phyloP scores from a whole-genome alignment of 92 coral and sea anemone species.

The Epizoanthus fatuus region DNA sequence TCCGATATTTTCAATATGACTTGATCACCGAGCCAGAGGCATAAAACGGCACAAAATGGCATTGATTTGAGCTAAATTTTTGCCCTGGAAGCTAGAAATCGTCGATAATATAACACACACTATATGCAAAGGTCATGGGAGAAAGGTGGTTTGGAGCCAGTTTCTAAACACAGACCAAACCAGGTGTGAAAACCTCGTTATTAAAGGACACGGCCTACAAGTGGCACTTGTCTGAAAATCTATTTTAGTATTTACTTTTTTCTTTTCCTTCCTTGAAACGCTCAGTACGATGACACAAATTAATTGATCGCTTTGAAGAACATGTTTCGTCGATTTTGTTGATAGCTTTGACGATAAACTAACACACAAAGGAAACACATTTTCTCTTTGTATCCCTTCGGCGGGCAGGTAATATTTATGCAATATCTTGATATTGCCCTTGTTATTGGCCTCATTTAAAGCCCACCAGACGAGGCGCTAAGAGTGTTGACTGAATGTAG shows the following conservation, averaged over 20 bases:
- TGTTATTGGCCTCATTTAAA: not conserved
- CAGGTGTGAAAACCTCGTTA: too few species aligned
- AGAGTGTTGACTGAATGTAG: not conserved
- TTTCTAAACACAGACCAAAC: not conserved
- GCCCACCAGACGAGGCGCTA: not conserved
- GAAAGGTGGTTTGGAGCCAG: not conserved
- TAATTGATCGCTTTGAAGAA: constrained; percentile 30
- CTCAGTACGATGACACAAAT: constrained; percentile 38
- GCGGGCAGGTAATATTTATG: not conserved
- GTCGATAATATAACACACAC: not conserved
- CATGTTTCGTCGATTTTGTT: constrained; percentile 22
- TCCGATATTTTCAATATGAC: not conserved
- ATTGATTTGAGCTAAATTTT: not conserved
- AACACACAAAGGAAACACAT: not conserved
- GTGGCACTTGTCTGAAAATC: not conserved
- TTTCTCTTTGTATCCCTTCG: not conserved
- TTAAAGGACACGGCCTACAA: not conserved
- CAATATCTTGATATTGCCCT: not conserved
- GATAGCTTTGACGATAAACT: constrained; percentile 25
- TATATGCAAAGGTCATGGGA: not conserved
- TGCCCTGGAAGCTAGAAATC: not conserved
- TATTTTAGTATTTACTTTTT: not conserved
- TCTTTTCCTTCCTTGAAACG: constrained; percentile 17
- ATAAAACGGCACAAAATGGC: not conserved
- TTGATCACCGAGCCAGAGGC: constrained; percentile 6